These are phyloP conservation scores for Loripinus fragilis DNA, from an alignment of 2,888 invertebrate genomes.

Conservation along the genomic window DNA sequence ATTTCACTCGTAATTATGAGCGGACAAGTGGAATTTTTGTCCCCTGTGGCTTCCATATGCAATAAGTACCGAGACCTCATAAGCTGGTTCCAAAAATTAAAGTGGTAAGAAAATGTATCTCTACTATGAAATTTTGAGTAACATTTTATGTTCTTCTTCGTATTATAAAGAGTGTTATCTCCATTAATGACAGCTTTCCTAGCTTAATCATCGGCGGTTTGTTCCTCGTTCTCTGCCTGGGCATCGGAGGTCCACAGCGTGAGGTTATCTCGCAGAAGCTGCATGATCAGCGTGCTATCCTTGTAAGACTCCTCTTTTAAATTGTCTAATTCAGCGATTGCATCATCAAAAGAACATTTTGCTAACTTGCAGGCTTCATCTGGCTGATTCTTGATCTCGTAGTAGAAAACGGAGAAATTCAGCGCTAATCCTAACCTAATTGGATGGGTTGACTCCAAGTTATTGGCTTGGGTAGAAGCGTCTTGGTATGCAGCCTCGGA, in stretches of 20 bases:
- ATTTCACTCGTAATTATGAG: too few relatives aligned
- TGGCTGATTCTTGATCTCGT: constrained; percentile 99
- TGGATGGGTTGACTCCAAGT: constrained; percentile 99
- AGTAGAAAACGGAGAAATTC: constrained; percentile 99
- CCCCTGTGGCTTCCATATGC: too few relatives aligned
- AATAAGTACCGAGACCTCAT: too few relatives aligned
- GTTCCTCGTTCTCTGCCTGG: constrained; percentile 23
- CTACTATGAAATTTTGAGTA: constrained; percentile 10
- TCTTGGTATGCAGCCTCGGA: constrained; percentile 95
- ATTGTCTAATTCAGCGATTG: constrained; percentile 99
- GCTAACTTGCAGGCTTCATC: constrained; percentile 99
- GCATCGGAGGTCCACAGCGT: constrained; percentile 54
- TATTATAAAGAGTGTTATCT: neutral
- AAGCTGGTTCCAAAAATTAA: too few relatives aligned
- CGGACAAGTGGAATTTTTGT: too few relatives aligned
- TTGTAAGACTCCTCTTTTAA: constrained; percentile 99
- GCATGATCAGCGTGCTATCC: constrained; percentile 99
- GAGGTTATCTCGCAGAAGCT: constrained; percentile 89
- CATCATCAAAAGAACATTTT: constrained; percentile 99
- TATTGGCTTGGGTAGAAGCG: constrained; percentile 98
- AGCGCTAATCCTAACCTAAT: constrained; percentile 99
- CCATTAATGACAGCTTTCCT: neutral
- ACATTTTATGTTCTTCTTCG: neutral
- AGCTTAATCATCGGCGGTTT: constrained; percentile 32
- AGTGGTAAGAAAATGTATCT: too few relatives aligned